Percentiles rank a stretch among this genome's conserved stretches.
These are phyloP conservation scores for Lampris incognitus DNA, from an alignment of 2,113 vertebrate species.

Conservation along the genomic window DNA sequence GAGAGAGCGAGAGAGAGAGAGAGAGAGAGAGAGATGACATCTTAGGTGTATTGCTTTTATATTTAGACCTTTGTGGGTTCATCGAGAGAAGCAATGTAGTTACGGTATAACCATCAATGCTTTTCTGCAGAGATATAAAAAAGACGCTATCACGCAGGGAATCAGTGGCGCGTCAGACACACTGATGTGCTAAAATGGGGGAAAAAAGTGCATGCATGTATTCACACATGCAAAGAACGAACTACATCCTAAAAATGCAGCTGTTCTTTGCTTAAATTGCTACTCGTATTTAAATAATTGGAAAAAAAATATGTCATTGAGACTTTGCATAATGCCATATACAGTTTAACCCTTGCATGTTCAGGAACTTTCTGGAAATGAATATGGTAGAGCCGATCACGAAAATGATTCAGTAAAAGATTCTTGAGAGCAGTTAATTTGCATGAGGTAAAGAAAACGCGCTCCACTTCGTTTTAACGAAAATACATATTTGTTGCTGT, in stretches of 20 bases:
- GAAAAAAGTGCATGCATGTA: not conserved
- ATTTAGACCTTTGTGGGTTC: conserved; percentile 52
- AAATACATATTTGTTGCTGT: not conserved
- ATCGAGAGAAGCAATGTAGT: conserved; percentile 39
- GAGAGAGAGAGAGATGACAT: conserved; percentile 28
- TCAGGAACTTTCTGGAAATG: too few relatives aligned
- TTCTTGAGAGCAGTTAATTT: too few relatives aligned
- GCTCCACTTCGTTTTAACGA: too few relatives aligned
- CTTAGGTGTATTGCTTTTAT: conserved; percentile 46
- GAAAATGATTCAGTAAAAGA: too few relatives aligned
- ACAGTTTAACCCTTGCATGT: too few relatives aligned
- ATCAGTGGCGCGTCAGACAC: conserved; percentile 52
- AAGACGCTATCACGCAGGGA: conserved; percentile 32
- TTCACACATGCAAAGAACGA: not conserved
- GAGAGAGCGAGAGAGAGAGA: conserved; percentile 19
- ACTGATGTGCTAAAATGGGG: conserved; percentile 17
- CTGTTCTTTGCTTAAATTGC: too few relatives aligned
- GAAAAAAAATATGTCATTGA: too few relatives aligned
- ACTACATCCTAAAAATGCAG: too few relatives aligned
- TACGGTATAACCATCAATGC: conserved; percentile 18
- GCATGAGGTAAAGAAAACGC: too few relatives aligned
- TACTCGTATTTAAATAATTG: too few relatives aligned
- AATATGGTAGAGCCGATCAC: too few relatives aligned
- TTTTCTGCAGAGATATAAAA: conserved; percentile 22
- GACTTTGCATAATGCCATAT: too few relatives aligned